Percentiles rank a stretch among this genome's conserved stretches.
Conservation (phyloP, 2,797 vertebrate genomes). For the Euphonia xanthogaster region DNA sequence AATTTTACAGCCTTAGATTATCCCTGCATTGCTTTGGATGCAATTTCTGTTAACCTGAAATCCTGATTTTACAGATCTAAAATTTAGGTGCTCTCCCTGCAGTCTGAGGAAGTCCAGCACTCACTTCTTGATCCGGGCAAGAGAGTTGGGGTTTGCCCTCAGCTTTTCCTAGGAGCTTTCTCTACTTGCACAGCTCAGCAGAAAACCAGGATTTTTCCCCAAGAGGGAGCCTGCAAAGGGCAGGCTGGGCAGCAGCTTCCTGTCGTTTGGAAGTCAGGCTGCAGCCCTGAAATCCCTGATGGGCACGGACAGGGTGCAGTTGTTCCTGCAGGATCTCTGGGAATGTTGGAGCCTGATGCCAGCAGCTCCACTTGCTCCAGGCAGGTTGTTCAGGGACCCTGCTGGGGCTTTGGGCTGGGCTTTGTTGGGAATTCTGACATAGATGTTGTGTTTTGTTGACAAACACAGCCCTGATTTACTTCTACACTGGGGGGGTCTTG, state of each 20-base stretch:
- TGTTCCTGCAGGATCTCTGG: neutral
- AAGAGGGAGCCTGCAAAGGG: neutral
- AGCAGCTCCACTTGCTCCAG: neutral
- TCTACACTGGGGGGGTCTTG: neutral
- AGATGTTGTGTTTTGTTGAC: neutral
- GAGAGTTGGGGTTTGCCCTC: neutral
- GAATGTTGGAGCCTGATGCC: neutral
- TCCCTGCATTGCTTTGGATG: neutral
- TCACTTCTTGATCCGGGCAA: neutral
- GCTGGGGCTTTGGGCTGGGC: neutral
- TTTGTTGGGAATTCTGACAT: neutral
- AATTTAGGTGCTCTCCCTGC: neutral
- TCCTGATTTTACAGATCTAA: neutral
- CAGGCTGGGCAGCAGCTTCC: neutral
- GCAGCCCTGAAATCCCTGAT: neutral
- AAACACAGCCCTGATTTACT: neutral
- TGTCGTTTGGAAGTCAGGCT: neutral
- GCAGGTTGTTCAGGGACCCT: neutral
- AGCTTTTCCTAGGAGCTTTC: neutral
- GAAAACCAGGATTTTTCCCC: neutral
- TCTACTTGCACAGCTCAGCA: neutral
- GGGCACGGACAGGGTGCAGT: rapidly evolving
- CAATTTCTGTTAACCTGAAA: neutral
- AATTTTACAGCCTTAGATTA: neutral
- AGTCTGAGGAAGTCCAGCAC: neutral